A percentile compares a stretch with the other conserved stretches of the same genome.
phyloP scores from a whole-genome alignment of 2,888 invertebrate species.

The Orchesellides sinensis region DNA sequence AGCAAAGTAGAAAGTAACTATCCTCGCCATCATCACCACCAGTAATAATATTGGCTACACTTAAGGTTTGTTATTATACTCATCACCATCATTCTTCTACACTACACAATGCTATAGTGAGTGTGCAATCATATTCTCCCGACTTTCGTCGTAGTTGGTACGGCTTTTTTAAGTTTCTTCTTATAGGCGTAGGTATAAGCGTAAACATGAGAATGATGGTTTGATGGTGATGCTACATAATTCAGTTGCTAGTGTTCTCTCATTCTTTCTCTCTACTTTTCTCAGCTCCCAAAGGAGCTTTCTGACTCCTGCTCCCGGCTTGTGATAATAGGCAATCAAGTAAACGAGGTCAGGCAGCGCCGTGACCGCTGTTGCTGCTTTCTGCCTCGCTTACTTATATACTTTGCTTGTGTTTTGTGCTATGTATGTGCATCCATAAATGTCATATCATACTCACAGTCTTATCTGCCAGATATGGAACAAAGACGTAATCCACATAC shows the following conservation, averaged over 20 bases:
- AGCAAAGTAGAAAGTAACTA: slow-evolving; percentile 8
- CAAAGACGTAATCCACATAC: too few species aligned
- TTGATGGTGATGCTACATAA: slow-evolving; percentile 61
- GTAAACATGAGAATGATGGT: slow-evolving; percentile 50
- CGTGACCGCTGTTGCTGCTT: slow-evolving; percentile 61
- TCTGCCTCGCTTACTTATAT: slow-evolving; percentile 1
- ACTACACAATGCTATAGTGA: background rate
- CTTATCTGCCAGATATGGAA: background rate
- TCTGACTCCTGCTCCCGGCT: slow-evolving; percentile 62
- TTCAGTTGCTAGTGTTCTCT: slow-evolving; percentile 42
- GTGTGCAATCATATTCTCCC: too few species aligned
- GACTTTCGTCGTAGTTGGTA: too few species aligned
- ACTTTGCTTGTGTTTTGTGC: background rate
- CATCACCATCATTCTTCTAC: slow-evolving; percentile 47
- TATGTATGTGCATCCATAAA: background rate
- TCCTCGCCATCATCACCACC: slow-evolving; percentile 16
- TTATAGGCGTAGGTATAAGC: slow-evolving; percentile 13
- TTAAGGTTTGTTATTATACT: slow-evolving; percentile 57
- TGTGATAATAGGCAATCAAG: slow-evolving; percentile 65
- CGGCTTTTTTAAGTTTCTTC: too few species aligned
- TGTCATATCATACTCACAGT: background rate
- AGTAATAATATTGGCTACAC: slow-evolving; percentile 55
- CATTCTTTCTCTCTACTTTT: slow-evolving; percentile 29
- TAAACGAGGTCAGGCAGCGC: slow-evolving; percentile 65
- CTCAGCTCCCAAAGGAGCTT: slow-evolving; percentile 63